Evolutionary conservation across 2,113 vertebrate genomes (phyloP), one percentile per base, ranked within the genome.

Genomic region (Catagonus wagneri): DNA sequence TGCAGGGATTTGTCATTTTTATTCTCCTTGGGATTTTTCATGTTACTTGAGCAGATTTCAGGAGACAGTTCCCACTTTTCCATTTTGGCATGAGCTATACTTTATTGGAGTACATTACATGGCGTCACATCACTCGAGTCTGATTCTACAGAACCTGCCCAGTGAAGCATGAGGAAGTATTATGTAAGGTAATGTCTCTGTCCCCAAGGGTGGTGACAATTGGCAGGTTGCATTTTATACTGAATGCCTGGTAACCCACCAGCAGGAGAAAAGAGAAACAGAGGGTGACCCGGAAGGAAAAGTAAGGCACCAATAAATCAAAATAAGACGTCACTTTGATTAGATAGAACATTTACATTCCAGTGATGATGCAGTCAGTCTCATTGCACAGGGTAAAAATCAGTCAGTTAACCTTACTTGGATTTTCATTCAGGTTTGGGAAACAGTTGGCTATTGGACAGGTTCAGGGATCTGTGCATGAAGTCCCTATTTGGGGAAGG

Each of bases 241-340:
- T 44, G n/a, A 92, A 58, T 93, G 39, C 34, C 44, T 85, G 74
- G 50, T 94, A 93, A 79, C 50, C 54, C 44, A 90, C 54, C 71
- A 93, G 52, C 65, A 81, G 78, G 54, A 88, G 60, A 90, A 95
- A 78, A 91, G 56, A 91, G 52, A 96, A 83, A 69, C 54, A 92
- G n/a, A 91, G n/a, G n/a, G 84, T 92, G 52, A 89, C 63, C 32
- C 32, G 87, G 60, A 94, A 93, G 93, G 69, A 89, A 88, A 96
- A 83, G 50, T 68, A 61, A 91, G 79, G n/a, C 16, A 84, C 44
- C 23, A 94, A 52, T 83, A 87, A 89, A 97, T 93, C n/a, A 95
- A 96, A 94, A 81, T 88, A 89, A 96, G 34, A 91, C 86, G 56
- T 78, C 66, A 81, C 50, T 97, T 93, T 95, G 52, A 95, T 95